Evolutionary conservation across 2,113 vertebrate species (phyloP), one percentile per base, ranked within the genome.

Genomic region (Gobio gobio): DNA sequence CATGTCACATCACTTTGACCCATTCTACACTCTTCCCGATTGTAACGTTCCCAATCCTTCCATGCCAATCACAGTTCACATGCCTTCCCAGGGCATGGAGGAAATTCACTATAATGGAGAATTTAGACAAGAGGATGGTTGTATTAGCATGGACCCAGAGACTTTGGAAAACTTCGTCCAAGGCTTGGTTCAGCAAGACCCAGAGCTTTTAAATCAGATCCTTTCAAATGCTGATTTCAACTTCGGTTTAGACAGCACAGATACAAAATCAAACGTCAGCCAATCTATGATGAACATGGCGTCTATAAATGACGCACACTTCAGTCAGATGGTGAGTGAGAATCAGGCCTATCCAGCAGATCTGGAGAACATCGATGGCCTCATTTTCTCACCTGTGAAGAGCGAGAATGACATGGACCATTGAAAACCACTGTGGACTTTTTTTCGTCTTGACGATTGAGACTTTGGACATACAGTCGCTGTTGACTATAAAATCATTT

Each of bases 241-340:
- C 68, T 10, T 58, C 1, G 0, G 6, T 61, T 18, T 51, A 4
- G 85, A 86, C 1, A 78, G 18, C 7, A 2, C 78, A 9, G 88
- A 93, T 1, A 29, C 26, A 74, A 86, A 47, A 49, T 1, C 86
- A 18, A 33, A 61, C 3, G 86, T 88, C 3, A 2, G 36, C 63
- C 89, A 77, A 86, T 85, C 85, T 66, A 8, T 7, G 33, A 8
- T 90, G 86, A 92, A 95, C 89, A 89, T 93, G 64, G 47, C 91
- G 18, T 89, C 89, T 16, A 92, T 90, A 68, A 92, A 72, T 4
- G 95, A 95, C 79, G 3, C 91, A 36, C 92, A 92, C 77, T 93
- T 94, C 86, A 93, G 84, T 87, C 92, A 88, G 89, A 90, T 94
- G 0, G 89, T 94, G 74, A 92, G 85, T 86, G 78, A 82, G 70